Evolutionary conservation across 2,113 vertebrate species (phyloP).

Genomic region (Mesocricetus auratus): DNA sequence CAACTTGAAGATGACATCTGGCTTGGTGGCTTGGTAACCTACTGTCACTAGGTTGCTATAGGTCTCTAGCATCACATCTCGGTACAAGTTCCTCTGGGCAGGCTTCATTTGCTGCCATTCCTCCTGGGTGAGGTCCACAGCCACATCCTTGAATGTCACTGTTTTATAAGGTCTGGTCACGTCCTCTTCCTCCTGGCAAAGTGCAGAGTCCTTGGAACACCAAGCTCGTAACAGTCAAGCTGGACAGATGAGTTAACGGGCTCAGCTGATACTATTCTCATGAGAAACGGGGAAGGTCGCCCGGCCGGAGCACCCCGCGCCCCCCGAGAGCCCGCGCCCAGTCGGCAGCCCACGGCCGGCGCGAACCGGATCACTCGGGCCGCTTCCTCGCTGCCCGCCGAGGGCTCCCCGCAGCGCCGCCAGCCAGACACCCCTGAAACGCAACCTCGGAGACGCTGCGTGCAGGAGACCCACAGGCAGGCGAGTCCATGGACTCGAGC

Average conservation of each 20-base stretch:
- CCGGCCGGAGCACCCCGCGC: accelerated
- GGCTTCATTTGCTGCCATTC: conserved; percentile 81
- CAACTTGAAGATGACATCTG: conserved; percentile 79
- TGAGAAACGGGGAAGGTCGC: not conserved
- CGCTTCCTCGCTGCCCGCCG: not conserved
- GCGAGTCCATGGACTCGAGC: accelerated
- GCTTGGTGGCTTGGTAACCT: conserved; percentile 74
- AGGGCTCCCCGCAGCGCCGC: not conserved
- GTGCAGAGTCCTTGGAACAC: conserved; percentile 40
- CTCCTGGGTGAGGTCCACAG: conserved; percentile 75
- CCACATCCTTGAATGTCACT: conserved; percentile 78
- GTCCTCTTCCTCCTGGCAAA: conserved; percentile 63
- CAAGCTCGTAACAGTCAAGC: too few relatives aligned
- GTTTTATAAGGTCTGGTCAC: conserved; percentile 38
- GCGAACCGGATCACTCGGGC: not conserved
- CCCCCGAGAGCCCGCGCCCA: not conserved
- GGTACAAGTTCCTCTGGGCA: conserved; percentile 75
- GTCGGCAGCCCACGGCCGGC: not conserved
- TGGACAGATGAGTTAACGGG: too few relatives aligned
- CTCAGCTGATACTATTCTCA: too few relatives aligned
- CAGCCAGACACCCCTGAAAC: not conserved
- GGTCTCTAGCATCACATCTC: conserved; percentile 81
- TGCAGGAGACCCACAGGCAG: accelerated
- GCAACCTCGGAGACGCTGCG: not conserved
- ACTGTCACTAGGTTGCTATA: conserved; percentile 77